Percentiles rank a stretch among this genome's conserved stretches.
Conservation (phyloP, 2,113 vertebrate genomes). For the Nipponia nippon region DNA sequence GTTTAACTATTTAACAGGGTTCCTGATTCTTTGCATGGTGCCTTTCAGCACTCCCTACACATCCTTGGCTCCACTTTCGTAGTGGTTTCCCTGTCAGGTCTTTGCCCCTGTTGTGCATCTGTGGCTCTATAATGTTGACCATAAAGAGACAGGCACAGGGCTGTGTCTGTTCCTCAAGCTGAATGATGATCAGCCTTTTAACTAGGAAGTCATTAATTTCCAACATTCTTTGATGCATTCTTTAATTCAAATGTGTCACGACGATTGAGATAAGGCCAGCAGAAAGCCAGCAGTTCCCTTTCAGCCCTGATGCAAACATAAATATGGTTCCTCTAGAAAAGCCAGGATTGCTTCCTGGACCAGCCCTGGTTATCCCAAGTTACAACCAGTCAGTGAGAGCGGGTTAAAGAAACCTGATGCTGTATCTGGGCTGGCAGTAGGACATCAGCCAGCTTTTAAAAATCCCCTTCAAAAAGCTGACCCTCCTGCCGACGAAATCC, state of each 20-base stretch:
- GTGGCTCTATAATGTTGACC: not conserved
- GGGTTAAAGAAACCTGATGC: not conserved
- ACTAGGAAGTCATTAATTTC: not conserved
- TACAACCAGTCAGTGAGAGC: not conserved
- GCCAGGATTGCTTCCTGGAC: no score
- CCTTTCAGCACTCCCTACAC: not conserved
- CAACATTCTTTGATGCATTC: not conserved
- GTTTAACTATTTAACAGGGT: not conserved
- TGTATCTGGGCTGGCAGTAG: not conserved
- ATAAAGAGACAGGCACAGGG: not conserved
- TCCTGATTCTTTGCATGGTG: not conserved
- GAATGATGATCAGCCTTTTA: not conserved
- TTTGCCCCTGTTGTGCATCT: not conserved
- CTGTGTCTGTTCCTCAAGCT: not conserved
- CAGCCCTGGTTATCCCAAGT: not conserved
- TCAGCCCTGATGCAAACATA: not conserved
- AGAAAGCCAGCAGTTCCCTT: not conserved
- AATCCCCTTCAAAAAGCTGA: not conserved
- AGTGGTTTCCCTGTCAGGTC: not conserved
- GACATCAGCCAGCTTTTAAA: not conserved
- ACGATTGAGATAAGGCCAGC: not conserved
- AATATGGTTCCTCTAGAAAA: not conserved
- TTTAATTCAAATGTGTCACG: not conserved
- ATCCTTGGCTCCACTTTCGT: no score
- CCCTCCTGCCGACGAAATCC: not conserved